These are phyloP conservation scores for Hippocampus mohnikei DNA, from an alignment of 2,113 vertebrate species.

Conservation along the genomic window DNA sequence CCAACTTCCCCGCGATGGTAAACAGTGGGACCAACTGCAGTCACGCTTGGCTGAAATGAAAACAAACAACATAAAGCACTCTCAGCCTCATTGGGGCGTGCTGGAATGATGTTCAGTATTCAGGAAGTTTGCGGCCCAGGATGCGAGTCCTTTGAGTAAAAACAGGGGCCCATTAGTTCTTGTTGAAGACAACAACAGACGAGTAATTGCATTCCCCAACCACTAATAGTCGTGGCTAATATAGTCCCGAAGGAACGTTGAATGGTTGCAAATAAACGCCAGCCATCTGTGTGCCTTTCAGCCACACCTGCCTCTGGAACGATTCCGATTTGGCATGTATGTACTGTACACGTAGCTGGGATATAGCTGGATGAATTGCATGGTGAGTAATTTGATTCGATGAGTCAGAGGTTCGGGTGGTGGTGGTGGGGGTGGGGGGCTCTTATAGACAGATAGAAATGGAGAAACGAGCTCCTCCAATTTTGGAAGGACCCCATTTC, in stretches of 20 bases:
- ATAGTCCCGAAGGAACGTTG: conserved; percentile 10
- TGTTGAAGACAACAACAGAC: conserved; percentile 21
- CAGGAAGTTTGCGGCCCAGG: conserved; percentile 23
- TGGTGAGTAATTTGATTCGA: background rate
- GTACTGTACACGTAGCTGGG: background rate
- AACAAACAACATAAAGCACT: conserved; percentile 27
- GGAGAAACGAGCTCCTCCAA: background rate
- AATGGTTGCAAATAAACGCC: conserved; percentile 32
- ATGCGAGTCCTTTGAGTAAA: conserved; percentile 17
- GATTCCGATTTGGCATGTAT: conserved; percentile 6
- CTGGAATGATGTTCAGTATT: conserved; percentile 34
- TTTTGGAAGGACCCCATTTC: too few species aligned
- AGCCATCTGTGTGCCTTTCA: conserved; percentile 31
- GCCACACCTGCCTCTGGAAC: conserved; percentile 4
- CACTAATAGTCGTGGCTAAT: conserved; percentile 27
- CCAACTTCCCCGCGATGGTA: conserved; percentile 24
- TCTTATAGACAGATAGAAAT: background rate
- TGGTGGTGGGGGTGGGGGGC: background rate
- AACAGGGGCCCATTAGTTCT: conserved; percentile 11
- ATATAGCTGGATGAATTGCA: conserved; percentile 7
- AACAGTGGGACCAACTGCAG: conserved; percentile 46
- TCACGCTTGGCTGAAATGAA: conserved; percentile 23
- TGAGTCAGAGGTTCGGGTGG: conserved; percentile 1
- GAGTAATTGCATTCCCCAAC: conserved; percentile 23
- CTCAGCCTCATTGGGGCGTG: conserved; percentile 1